Evolutionary conservation across 2,888 invertebrate genomes (phyloP), one percentile per base, ranked within the genome.

Genomic region (Microplitis deprimator): DNA sequence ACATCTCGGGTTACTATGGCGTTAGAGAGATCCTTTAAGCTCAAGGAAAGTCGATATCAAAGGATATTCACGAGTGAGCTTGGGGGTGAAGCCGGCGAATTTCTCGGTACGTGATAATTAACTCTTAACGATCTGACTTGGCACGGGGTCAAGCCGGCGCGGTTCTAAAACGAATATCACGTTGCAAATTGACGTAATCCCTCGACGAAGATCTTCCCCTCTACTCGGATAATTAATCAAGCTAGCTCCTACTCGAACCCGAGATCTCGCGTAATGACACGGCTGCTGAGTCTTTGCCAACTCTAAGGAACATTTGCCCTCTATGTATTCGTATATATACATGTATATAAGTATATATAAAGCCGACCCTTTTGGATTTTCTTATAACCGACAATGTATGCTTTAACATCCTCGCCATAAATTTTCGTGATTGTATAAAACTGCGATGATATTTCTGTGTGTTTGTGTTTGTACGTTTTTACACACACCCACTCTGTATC

Each of bases 111-210:
- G 60, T 68, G 72, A 77, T 81, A 76, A 77, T 78, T 73, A 77
- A 78, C 76, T 64, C 62, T 79, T 78, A 77, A 78, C 76, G 79
- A 79, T 79, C 77, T 71, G 74, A 76, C 77, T 78, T 77, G 78
- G 76, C 70, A 75, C 61, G 76, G 68, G 75, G 77, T 79, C 77
- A 79, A 80, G 75, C 77, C 70, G 75, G 79, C 76, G 61, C 39
- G 77, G 77, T 79, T 73, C 77, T 75, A 78, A 79, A 81, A 81
- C 81, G 79, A 81, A 81, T 81, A 81, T 81, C 81, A 81, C 79
- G 71, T 74, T 81, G 76, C 77, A 81, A 80, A 81, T 80, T 81
- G 81, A 77, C 79, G 78, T 80, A 78, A 81, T 81, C 79, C 77
- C 73, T 74, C 75, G 64, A 73, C 71, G 73, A 64, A 73, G 70